Evolutionary conservation across 2,888 invertebrate species (phyloP).

Genomic region (Nasonovia ribisnigri): DNA sequence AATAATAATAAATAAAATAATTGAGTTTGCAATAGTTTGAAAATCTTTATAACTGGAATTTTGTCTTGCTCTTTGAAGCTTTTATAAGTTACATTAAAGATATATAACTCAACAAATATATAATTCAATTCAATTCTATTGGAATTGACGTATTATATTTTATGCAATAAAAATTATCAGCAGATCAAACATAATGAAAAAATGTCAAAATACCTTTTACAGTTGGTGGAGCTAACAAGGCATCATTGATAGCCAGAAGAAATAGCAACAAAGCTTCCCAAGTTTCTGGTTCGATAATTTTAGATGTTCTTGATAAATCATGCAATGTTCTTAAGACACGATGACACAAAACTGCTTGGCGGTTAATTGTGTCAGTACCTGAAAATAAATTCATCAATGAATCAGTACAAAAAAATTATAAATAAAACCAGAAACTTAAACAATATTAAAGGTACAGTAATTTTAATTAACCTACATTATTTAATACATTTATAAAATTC

Average conservation of each 20-base stretch:
- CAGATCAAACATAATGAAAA: neutral
- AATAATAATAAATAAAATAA: neutral
- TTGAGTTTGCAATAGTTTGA: neutral
- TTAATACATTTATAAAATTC: slow-evolving; percentile 54
- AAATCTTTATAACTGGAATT: neutral
- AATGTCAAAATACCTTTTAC: slow-evolving; percentile 76
- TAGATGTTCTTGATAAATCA: slow-evolving; percentile 82
- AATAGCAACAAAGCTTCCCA: slow-evolving; percentile 92
- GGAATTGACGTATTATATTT: neutral
- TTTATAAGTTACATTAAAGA: neutral
- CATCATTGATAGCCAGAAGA: slow-evolving; percentile 90
- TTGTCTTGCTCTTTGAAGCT: neutral
- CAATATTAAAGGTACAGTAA: neutral
- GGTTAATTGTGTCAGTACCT: slow-evolving; percentile 91
- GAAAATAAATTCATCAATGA: slow-evolving; percentile 62
- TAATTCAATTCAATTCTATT: neutral
- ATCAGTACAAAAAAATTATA: neutral
- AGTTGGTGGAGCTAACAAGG: slow-evolving; percentile 90
- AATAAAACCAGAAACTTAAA: slow-evolving; percentile 10
- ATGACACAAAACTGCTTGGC: slow-evolving; percentile 94
- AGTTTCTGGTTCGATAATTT: slow-evolving; percentile 83
- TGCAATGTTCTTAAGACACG: slow-evolving; percentile 88
- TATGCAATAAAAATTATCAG: neutral
- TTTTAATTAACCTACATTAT: neutral
- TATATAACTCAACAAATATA: neutral